Base-by-base conservation (phyloP, 1,140 invertebrate species). In the Drosophila sucinea region DNA sequence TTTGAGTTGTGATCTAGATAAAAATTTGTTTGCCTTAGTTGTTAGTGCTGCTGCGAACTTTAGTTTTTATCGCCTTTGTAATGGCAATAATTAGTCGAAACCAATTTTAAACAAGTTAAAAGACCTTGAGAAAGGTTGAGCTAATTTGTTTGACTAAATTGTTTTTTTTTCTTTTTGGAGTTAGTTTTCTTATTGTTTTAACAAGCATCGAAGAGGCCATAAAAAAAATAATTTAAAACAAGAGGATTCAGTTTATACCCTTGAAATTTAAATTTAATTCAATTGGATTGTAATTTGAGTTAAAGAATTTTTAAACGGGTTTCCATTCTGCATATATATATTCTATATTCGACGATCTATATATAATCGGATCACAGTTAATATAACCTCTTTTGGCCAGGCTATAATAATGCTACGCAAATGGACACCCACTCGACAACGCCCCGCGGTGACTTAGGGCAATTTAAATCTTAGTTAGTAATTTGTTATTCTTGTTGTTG, bases 41-140 rank as follows among this genome's bases (percentile, higher is more conserved):
- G 70, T 73, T 38, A 10, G 8, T 38, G 5, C 17, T 58, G 35
- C 67, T 30, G 44, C 54, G 60, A 23, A 27, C 29, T 44, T 51
- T 54, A 23, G 76, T 60, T 82, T 82, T 85, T 85, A 85, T 86
- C 82, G 82, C 83, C 83, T 70, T 51, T 86, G 82, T 82, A 86
- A 86, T 86, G 67, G 82, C 82, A 82, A 86, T 86, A 82, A 86
- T 86, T 86, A 86, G 69, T 58, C 11, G 30, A 55, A 17, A 32
- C 60, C 23, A 29, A 17, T 62, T 60, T 32, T 66, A 41, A n/a
- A 51, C 2, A 35, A 38, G 25, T 1, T 25, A 30, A 33, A 23
- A 51, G 56, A 76, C 82, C 83, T 86, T 86, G 82, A 61, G 32
- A 66, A 86, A 86, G 82, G 82, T 86, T 87, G 56, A 76, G 51